Conservation (phyloP, 2,888 invertebrate genomes). For the Tachina fera region DNA sequence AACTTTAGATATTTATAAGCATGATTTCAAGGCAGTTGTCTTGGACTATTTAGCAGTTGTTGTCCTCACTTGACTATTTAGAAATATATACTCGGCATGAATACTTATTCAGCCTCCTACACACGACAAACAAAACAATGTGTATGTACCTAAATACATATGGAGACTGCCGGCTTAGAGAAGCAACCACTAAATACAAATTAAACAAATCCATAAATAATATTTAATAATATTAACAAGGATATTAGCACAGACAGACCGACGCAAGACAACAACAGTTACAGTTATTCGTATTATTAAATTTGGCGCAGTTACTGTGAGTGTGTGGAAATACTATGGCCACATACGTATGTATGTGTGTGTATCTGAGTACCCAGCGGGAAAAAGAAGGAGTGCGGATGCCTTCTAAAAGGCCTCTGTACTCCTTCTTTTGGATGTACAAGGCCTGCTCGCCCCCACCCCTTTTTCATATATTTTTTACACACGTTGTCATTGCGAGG, state of each 20-base stretch:
- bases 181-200: conserved; percentile 80
- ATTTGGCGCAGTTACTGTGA: conserved; percentile 31
- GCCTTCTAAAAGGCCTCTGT: too few relatives aligned
- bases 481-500: too few relatives aligned
- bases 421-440: too few relatives aligned
- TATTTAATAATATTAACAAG: conserved; percentile 82
- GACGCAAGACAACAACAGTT: conserved; percentile 34
- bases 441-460: too few relatives aligned
- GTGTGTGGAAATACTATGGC: background rate
- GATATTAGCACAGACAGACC: conserved; percentile 77
- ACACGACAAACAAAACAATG: background rate
- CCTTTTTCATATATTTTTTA: too few relatives aligned
- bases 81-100: background rate
- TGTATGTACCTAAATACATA: background rate
- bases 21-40: conserved; percentile 38
- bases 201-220: conserved; percentile 83
- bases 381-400: too few relatives aligned
- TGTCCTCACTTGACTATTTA: background rate
- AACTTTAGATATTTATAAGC: background rate
- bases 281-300: background rate
- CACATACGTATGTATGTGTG: background rate
- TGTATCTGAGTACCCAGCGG: background rate
- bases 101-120: background rate
- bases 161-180: conserved; percentile 24
- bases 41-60: conserved; percentile 26